Conservation (phyloP, 2,113 vertebrate species). For the Campylorhamphus procurvoides region DNA sequence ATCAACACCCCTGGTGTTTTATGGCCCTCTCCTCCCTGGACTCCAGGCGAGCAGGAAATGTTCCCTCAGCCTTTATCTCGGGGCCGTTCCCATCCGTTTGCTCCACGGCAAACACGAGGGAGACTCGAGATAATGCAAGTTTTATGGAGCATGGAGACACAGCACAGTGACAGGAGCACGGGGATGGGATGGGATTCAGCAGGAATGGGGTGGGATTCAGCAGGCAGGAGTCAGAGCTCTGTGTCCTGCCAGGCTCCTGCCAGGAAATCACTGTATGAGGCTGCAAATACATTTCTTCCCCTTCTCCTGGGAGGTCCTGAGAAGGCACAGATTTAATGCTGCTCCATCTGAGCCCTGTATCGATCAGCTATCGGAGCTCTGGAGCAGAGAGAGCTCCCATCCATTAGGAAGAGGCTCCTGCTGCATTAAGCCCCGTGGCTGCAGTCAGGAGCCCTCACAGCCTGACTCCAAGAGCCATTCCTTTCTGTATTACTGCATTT, state of each 20-base stretch:
- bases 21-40: neutral
- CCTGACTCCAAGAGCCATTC: neutral
- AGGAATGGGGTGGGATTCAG: accelerated
- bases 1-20: neutral
- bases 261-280: neutral
- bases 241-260: neutral
- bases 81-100: neutral
- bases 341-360: neutral
- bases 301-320: neutral
- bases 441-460: neutral
- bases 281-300: neutral
- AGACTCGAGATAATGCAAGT: neutral
- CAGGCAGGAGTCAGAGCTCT: neutral
- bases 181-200: accelerated
- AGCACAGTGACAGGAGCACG: accelerated
- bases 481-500: neutral
- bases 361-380: neutral
- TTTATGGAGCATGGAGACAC: neutral
- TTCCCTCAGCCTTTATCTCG: neutral
- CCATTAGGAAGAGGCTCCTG: neutral
- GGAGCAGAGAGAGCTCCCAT: neutral
- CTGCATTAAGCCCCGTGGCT: neutral
- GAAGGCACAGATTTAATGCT: neutral
- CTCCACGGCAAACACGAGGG: neutral
- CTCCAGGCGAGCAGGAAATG: neutral